phyloP scores from a whole-genome alignment of 2,113 vertebrate species.

The Xyliphius kryptos region DNA sequence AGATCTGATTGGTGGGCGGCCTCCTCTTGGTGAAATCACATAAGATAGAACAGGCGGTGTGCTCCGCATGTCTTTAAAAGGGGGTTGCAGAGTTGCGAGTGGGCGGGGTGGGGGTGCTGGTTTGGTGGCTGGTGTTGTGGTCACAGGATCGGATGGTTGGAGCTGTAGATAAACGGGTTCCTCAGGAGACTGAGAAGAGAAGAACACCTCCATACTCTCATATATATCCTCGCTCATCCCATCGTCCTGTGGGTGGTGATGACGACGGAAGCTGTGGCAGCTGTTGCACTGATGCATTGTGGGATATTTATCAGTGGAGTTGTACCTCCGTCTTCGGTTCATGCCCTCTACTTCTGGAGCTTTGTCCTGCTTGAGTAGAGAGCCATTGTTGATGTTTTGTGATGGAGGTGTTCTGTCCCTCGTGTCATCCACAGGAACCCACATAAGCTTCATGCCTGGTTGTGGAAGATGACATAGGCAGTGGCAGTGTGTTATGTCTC shows the following conservation, averaged over 20 bases:
- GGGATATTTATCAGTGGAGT: constrained; percentile 12
- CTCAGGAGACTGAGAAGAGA: constrained; percentile 5
- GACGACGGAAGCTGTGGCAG: constrained; percentile 27
- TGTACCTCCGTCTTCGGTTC: too few species aligned
- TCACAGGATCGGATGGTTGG: constrained; percentile 23
- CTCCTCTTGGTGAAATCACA: constrained; percentile 34
- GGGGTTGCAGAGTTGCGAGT: not conserved
- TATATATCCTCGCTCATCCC: not conserved
- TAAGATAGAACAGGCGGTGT: constrained; percentile 17
- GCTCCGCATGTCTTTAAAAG: not conserved
- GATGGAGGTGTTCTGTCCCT: too few species aligned
- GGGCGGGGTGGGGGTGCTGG: constrained; percentile 25
- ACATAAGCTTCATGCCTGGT: constrained; percentile 64
- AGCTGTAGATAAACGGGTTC: constrained; percentile 33
- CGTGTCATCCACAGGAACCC: constrained; percentile 50
- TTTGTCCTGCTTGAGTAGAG: too few species aligned
- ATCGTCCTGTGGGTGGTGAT: constrained; percentile 17
- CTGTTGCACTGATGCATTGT: constrained; percentile 21
- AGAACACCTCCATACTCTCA: constrained; percentile 22
- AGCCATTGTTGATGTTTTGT: too few species aligned
- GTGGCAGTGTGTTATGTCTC: constrained; percentile 52
- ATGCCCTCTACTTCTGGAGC: too few species aligned
- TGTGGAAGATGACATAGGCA: constrained; percentile 60
- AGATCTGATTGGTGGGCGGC: constrained; percentile 26
- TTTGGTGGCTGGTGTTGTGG: not conserved